Conservation (phyloP, 2,113 vertebrate species). For the Mobula birostris region DNA sequence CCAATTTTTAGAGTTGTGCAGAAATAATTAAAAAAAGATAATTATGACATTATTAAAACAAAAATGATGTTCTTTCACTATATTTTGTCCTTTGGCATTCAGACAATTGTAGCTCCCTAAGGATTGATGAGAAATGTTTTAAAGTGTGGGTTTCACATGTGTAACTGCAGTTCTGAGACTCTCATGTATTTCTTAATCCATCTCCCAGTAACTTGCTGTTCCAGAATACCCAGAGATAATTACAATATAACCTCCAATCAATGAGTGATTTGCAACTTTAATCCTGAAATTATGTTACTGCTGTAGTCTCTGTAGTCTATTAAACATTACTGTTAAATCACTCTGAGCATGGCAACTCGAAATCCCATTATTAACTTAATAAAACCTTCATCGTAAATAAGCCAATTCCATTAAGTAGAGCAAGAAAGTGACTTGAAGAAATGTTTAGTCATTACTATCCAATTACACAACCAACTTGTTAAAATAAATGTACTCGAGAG, state of each 20-base stretch:
- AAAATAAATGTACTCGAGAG: not conserved
- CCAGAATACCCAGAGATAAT: not conserved
- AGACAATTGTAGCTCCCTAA: not conserved
- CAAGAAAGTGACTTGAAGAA: not conserved
- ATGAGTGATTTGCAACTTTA: not conserved
- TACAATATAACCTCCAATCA: conserved; percentile 9
- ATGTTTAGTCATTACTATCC: not conserved
- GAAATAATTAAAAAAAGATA: not conserved
- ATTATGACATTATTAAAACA: not conserved
- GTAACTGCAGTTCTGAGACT: not conserved
- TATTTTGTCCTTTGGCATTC: not conserved
- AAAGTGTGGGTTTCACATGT: not conserved
- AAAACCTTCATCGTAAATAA: not conserved
- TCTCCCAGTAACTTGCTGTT: not conserved
- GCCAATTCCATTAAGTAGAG: not conserved
- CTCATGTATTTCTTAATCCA: not conserved
- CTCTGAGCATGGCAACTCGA: not conserved
- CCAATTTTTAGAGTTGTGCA: not conserved
- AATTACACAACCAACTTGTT: not conserved
- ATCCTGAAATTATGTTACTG: not conserved
- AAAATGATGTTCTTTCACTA: not conserved
- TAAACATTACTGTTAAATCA: not conserved
- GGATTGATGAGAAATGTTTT: not conserved
- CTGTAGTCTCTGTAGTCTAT: not conserved
- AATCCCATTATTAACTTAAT: not conserved